Percentiles rank a stretch among this genome's conserved stretches.
Evolutionary conservation across 1,140 invertebrate genomes (phyloP).

Genomic region (Plodia interpunctella): DNA sequence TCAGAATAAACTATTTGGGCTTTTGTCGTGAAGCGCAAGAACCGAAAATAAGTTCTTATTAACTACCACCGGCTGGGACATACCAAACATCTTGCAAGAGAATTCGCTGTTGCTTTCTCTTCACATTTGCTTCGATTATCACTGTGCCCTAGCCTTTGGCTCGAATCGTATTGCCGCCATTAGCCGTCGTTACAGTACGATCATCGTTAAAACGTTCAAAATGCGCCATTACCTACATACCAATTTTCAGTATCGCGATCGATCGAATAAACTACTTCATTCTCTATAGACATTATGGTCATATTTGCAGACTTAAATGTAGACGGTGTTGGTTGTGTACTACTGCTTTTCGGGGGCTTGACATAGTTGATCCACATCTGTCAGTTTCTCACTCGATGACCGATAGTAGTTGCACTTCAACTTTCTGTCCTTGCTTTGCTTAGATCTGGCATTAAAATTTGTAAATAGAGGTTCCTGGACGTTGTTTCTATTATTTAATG

Average conservation of each 20-base stretch:
- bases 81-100: not conserved
- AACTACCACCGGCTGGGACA: conserved; percentile 18
- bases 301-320: conserved; percentile 14
- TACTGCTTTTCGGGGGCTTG: conserved; percentile 9
- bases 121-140: not conserved
- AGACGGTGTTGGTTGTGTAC: too few species aligned
- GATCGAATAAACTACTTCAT: not conserved
- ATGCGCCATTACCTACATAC: conserved; percentile 11
- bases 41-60: conserved; percentile 24
- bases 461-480: not conserved
- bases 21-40: conserved; percentile 17
- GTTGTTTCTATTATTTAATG: conserved; percentile 1
- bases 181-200: not conserved
- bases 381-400: conserved; percentile 21
- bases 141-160: not conserved
- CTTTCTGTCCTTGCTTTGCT: conserved; percentile 14
- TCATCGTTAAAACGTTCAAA: not conserved
- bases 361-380: conserved; percentile 20
- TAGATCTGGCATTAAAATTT: not conserved
- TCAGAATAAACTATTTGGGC: conserved; percentile 11
- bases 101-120: not conserved
- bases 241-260: not conserved
- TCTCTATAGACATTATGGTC: not conserved
- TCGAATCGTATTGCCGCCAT: not conserved
- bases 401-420: conserved; percentile 18